Evolutionary conservation across 2,113 vertebrate genomes (phyloP).

Genomic region (Marmota monax): DNA sequence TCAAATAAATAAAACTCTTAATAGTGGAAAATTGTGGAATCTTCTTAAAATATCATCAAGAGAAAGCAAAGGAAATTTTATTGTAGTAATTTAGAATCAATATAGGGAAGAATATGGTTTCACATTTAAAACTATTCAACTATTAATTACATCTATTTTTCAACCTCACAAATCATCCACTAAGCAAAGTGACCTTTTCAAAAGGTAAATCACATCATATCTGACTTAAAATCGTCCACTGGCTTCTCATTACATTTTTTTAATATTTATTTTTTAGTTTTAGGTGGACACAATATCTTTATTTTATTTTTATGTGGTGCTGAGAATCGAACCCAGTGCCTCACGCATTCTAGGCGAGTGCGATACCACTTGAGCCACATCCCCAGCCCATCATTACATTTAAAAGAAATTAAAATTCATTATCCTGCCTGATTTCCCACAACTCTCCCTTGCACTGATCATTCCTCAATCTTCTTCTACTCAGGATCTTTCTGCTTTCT

Average conservation of each 20-base stretch:
- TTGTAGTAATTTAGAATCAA: slow-evolving; percentile 4
- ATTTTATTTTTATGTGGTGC: no score
- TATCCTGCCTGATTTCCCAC: background rate
- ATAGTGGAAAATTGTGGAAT: slow-evolving; percentile 5
- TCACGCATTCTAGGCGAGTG: no score
- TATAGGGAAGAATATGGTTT: background rate
- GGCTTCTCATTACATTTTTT: background rate
- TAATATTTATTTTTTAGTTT: no score
- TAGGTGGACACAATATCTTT: no score
- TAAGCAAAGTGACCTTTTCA: background rate
- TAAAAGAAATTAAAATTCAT: slow-evolving; percentile 43
- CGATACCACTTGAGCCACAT: no score
- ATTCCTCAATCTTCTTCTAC: background rate
- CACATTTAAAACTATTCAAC: slow-evolving; percentile 23
- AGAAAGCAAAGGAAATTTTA: background rate
- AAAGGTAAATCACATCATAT: background rate
- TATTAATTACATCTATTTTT: background rate
- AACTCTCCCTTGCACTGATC: background rate
- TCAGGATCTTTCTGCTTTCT: background rate
- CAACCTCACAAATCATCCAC: background rate
- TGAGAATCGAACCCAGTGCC: no score
- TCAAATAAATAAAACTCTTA: slow-evolving; percentile 35
- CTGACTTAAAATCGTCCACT: slow-evolving; percentile 6
- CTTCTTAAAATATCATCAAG: background rate
- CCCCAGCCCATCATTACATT: background rate